phyloP scores from a whole-genome alignment of 2,113 vertebrate species.

The Ammodytes dubius region DNA sequence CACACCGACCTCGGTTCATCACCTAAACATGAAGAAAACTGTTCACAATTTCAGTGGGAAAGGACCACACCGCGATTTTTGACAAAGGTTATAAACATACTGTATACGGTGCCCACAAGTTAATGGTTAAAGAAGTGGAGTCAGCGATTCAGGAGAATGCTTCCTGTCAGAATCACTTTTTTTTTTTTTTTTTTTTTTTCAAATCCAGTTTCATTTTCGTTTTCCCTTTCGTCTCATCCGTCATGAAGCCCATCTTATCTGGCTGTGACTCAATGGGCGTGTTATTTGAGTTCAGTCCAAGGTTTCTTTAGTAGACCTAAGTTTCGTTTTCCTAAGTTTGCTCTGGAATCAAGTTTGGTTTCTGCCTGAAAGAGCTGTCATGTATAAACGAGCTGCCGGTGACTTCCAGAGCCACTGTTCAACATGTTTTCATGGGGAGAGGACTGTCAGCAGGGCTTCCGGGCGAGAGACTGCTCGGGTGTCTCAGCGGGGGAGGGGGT shows the following conservation, averaged over 20 bases:
- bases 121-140: too few relatives aligned
- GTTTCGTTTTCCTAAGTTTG: slow-evolving; percentile 40
- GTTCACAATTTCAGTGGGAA: slow-evolving; percentile 91
- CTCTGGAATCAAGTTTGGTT: slow-evolving; percentile 36
- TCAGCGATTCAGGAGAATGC: too few relatives aligned
- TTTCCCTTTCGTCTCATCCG: background rate
- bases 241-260: background rate
- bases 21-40: slow-evolving; percentile 89
- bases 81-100: slow-evolving; percentile 86
- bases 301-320: too few relatives aligned
- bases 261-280: background rate
- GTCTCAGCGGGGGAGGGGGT: background rate
- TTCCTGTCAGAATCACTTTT: too few relatives aligned
- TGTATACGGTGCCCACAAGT: too few relatives aligned
- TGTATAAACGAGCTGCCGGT: background rate
- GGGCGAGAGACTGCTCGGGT: background rate
- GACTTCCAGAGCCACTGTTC: background rate
- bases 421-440: slow-evolving; percentile 68
- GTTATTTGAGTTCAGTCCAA: background rate
- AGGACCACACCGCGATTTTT: slow-evolving; percentile 91
- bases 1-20: slow-evolving; percentile 87
- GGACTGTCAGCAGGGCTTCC: slow-evolving; percentile 44
- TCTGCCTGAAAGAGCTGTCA: background rate
- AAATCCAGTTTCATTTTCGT: background rate
- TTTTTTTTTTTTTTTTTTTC: too few relatives aligned